A percentile compares a stretch with the other conserved stretches of the same genome.
Evolutionary conservation across 2,113 vertebrate species (phyloP).

Genomic region (Ammodytes dubius): DNA sequence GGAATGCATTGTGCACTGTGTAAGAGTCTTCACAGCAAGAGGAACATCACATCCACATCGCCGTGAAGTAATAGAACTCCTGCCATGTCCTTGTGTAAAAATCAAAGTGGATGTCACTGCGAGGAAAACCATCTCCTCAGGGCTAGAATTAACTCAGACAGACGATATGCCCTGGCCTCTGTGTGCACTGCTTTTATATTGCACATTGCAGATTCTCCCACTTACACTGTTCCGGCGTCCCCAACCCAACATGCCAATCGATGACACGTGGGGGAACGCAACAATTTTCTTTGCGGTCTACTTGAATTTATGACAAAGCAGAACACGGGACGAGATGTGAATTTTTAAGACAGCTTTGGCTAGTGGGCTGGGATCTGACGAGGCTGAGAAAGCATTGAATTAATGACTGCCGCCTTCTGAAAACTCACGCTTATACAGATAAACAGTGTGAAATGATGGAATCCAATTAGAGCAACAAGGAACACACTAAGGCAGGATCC

Average conservation of each 20-base stretch:
- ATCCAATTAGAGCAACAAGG: conserved; percentile 75
- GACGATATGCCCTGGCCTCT: conserved; percentile 56
- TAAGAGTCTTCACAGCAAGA: conserved; percentile 19
- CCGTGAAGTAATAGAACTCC: conserved; percentile 46
- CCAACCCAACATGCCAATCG: conserved; percentile 32
- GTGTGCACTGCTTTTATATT: conserved; percentile 64
- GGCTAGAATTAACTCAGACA: conserved; percentile 66
- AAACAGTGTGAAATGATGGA: conserved; percentile 73
- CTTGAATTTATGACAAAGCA: conserved; percentile 63
- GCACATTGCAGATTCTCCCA: conserved; percentile 51
- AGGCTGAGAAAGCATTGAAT: conserved; percentile 67
- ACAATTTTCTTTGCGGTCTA: conserved; percentile 67
- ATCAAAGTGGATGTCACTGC: conserved; percentile 65
- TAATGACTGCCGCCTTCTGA: conserved; percentile 66
- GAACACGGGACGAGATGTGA: conserved; percentile 62
- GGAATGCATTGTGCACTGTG: background rate
- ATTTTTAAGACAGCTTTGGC: conserved; percentile 67
- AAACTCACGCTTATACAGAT: conserved; percentile 51
- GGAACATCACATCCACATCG: conserved; percentile 31
- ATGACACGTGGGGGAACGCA: conserved; percentile 32
- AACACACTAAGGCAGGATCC: conserved; percentile 53
- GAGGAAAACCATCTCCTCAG: conserved; percentile 57
- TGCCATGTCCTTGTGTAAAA: conserved; percentile 39
- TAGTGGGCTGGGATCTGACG: conserved; percentile 69
- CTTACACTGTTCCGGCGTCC: conserved; percentile 41